Conservation (phyloP, 2,113 vertebrate genomes). For the Fulmarus glacialis region DNA sequence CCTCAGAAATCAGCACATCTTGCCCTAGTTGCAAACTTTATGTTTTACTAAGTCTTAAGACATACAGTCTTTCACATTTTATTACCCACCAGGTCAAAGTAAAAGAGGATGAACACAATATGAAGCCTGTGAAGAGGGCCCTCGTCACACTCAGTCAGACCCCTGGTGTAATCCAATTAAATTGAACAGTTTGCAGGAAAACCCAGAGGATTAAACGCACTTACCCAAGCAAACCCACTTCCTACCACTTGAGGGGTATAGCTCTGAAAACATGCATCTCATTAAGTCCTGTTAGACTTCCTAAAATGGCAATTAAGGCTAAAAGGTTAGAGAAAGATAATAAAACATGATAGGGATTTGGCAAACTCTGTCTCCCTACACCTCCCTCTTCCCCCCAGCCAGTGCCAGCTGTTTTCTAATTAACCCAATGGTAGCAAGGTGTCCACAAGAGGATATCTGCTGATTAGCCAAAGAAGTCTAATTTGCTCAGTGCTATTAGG, state of each 20-base stretch:
- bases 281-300: conserved; percentile 1
- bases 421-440: conserved; percentile 30
- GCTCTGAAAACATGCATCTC: conserved; percentile 5
- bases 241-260: conserved; percentile 8
- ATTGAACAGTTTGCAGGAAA: not conserved
- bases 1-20: not conserved
- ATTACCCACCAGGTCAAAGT: not conserved
- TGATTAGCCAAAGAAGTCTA: conserved; percentile 48
- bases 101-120: not conserved
- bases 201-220: not conserved
- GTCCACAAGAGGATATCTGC: conserved; percentile 5
- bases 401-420: conserved; percentile 50
- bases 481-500: conserved; percentile 39
- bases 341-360: not conserved
- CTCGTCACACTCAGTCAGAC: not conserved
- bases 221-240: conserved; percentile 26
- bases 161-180: conserved; percentile 37
- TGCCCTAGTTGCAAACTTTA: not conserved
- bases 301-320: conserved; percentile 58
- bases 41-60: not conserved
- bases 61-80: not conserved
- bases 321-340: conserved; percentile 50
- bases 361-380: not conserved
- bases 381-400: not conserved
- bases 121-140: not conserved